These are phyloP conservation scores for Dipus sagitta DNA, from an alignment of 2,797 vertebrate genomes.

Conservation along the genomic window DNA sequence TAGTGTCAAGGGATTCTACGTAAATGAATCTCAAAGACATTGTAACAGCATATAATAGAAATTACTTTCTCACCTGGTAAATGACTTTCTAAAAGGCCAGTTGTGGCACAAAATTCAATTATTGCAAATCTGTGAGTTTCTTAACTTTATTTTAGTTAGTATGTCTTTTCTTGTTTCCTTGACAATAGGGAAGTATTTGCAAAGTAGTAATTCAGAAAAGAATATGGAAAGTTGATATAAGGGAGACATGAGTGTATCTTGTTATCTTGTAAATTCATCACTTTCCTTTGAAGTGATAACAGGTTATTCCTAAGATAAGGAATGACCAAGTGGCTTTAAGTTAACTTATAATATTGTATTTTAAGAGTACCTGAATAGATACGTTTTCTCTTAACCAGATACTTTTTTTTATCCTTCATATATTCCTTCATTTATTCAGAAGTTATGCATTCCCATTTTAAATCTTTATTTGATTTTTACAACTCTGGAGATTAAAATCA, in stretches of 20 bases:
- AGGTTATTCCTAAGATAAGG: conserved; percentile 65
- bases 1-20: conserved; percentile 72
- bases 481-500: too few species aligned
- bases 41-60: conserved; percentile 77
- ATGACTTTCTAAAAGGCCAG: conserved; percentile 82
- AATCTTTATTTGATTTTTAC: too few species aligned
- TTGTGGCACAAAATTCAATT: conserved; percentile 76
- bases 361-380: conserved; percentile 55
- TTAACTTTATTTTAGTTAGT: conserved; percentile 58
- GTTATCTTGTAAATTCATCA: conserved; percentile 48
- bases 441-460: too few species aligned
- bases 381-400: conserved; percentile 41
- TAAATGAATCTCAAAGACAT: conserved; percentile 74
- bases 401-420: too few species aligned
- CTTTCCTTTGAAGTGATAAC: conserved; percentile 16
- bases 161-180: conserved; percentile 74
- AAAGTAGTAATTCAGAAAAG: conserved; percentile 60
- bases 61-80: conserved; percentile 82
- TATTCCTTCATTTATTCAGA: too few species aligned
- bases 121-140: conserved; percentile 63
- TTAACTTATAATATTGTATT: conserved; percentile 51
- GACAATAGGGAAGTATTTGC: conserved; percentile 67
- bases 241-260: conserved; percentile 42
- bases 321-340: neutral
- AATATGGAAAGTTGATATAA: conserved; percentile 22